Evolutionary conservation across 2,888 invertebrate genomes (phyloP), one percentile per base, ranked within the genome.

Genomic region (Teinopalpus imperialis): DNA sequence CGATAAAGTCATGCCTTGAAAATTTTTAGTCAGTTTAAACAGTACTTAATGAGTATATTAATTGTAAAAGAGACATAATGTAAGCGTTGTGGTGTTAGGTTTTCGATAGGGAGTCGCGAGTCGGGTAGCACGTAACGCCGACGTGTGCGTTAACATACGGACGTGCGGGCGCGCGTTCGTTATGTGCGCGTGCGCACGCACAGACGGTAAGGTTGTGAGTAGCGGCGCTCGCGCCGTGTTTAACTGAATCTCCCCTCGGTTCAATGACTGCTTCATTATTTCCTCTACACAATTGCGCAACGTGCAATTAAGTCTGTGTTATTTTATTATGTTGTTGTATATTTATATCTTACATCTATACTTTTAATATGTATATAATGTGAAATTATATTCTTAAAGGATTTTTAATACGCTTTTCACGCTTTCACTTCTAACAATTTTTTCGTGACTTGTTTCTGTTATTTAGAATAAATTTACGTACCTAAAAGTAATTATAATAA

Each of bases 391-490:
- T 85, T 83, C 81, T 75, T 86, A 82, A 82, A 81, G 75, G 68
- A 71, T 64, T 70, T 74, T 75, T 81, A 82, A 86, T 87, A 87
- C 87, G 88, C 87, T 88, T n/a, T n/a, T 88, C 85, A 83, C 73
- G 86, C 87, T 87, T 85, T 79, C 81, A 79, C 76, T 81, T 86
- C 80, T 81, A 81, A 83, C 75, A 79, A 39, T 69, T 75, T 80
- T 80, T 82, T 83, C 81, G 83, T 86, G 82, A 83, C 80, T 85
- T 79, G 87, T 88, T 88, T 86, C 81, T 86, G 88, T 87, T 88
- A 85, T 85, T 80, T 88, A 88, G 88, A 78, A 72, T 87, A 88
- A 87, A 88, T 88, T 85, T 88, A 87, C 83, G 86, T 87, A 87
- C 86, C 86, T 86, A 81, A 81, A 81, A 83, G 83, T 83, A 85